Percentiles rank a stretch among this genome's conserved stretches.
phyloP scores from a whole-genome alignment of 2,888 invertebrate genomes.

The Stictocephala bisonia region DNA sequence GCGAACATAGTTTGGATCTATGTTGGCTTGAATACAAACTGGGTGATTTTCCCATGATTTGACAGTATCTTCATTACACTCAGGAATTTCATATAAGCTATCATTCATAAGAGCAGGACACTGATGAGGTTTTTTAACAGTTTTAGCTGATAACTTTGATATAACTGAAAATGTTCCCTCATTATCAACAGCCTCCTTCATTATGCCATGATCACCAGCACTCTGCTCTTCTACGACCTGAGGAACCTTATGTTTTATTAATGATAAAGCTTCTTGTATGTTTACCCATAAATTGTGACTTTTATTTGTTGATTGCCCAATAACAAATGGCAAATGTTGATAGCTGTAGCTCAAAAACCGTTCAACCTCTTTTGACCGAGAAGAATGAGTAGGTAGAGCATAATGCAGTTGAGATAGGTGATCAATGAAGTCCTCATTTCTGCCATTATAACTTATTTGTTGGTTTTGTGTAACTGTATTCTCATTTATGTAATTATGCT shows the following conservation, averaged over 20 bases:
- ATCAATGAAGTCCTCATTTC: neutral
- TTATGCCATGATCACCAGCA: neutral
- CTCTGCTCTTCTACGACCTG: neutral
- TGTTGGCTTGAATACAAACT: conserved; percentile 16
- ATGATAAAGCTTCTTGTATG: conserved; percentile 32
- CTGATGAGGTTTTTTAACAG: neutral
- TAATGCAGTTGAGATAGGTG: conserved; percentile 16
- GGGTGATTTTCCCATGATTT: conserved; percentile 19
- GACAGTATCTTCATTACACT: neutral
- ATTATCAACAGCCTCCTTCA: too few relatives aligned
- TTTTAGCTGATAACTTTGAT: conserved; percentile 2
- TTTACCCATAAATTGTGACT: conserved; percentile 43
- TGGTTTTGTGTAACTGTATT: neutral
- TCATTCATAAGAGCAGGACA: conserved; percentile 6
- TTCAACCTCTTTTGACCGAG: conserved; percentile 30
- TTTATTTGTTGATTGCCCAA: conserved; percentile 41
- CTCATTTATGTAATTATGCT: too few relatives aligned
- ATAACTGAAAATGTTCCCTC: neutral
- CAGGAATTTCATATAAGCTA: conserved; percentile 13
- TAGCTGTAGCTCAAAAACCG: neutral
- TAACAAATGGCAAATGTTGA: conserved; percentile 26
- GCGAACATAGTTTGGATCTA: conserved; percentile 1
- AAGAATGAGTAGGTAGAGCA: conserved; percentile 22
- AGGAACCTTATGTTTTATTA: conserved; percentile 28
- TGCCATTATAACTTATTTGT: neutral